Evolutionary conservation across 2,888 invertebrate genomes (phyloP), one percentile per base, ranked within the genome.

Genomic region (Dryococelus australis): DNA sequence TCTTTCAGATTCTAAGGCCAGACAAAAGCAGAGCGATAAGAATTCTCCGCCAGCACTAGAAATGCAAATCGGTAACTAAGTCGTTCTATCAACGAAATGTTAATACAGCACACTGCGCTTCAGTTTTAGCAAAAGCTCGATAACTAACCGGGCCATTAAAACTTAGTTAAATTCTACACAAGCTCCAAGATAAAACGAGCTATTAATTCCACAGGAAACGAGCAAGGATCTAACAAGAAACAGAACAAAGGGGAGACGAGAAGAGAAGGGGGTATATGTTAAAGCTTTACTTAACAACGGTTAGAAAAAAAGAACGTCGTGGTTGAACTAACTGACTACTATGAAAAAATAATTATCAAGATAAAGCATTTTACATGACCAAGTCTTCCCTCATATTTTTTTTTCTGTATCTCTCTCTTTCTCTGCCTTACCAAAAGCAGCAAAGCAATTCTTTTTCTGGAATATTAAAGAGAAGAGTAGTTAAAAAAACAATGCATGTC

Each of bases 131-230:
- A n/a, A 65, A n/a, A 65, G 24, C 20, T 65, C n/a, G 65, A 24
- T n/a, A 6, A 65, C 65, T 65, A 65, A 3, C 65, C 24, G 65
- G 65, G n/a, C 24, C 65, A n/a, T 65, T 65, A 65, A 65, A 65
- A 12, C 65, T n/a, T 65, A n/a, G 65, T n/a, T 65, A 65, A 65
- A 65, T 65, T 65, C 65, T n/a, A n/a, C 65, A n/a, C 65, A 8
- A n/a, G 65, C 65, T 24, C 24, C 20, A 20, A 65, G 65, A 65
- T 65, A n/a, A 65, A 65, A 65, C 65, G n/a, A 65, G 65, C 65
- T 65, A n/a, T 65, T 65, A 65, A 65, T 65, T 65, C 65, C 65
- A n/a, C 65, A n/a, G n/a, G 8, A 65, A 65, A 65, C 65, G 65
- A 65, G 65, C 65, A n/a, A 16, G 1, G 65, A 1, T 9, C 1